Evolutionary conservation across 2,113 vertebrate genomes (phyloP).

Genomic region (Syngnathus floridae): DNA sequence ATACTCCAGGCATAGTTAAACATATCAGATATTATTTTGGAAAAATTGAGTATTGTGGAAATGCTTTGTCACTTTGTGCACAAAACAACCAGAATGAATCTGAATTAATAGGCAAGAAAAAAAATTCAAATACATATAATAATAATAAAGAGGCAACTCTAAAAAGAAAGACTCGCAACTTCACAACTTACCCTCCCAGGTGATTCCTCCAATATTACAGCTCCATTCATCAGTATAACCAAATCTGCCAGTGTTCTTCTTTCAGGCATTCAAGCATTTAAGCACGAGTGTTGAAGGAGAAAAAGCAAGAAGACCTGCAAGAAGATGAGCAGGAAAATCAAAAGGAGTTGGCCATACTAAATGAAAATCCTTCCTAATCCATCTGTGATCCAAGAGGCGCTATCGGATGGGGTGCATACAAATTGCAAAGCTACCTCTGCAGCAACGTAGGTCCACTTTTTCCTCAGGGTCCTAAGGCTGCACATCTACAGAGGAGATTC

Average conservation of each 20-base stretch:
- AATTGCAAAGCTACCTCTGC: slow-evolving; percentile 70
- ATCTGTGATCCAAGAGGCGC: slow-evolving; percentile 63
- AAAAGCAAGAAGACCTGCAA: slow-evolving; percentile 24
- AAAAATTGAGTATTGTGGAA: neutral
- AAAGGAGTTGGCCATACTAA: slow-evolving; percentile 44
- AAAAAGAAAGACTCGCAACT: slow-evolving; percentile 33
- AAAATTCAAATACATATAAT: no score
- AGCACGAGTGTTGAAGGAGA: slow-evolving; percentile 34
- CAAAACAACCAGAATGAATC: slow-evolving; percentile 15
- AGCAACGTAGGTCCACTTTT: slow-evolving; percentile 61
- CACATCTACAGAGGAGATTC: neutral
- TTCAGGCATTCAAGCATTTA: slow-evolving; percentile 25
- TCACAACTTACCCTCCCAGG: slow-evolving; percentile 54
- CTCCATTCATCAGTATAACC: slow-evolving; percentile 33
- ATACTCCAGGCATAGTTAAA: neutral
- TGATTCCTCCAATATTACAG: slow-evolving; percentile 38
- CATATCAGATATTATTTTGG: neutral
- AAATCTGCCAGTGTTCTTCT: slow-evolving; percentile 27
- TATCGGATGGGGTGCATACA: slow-evolving; percentile 67
- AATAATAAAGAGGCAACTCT: slow-evolving; percentile 1
- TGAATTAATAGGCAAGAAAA: slow-evolving; percentile 19
- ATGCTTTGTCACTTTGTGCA: slow-evolving; percentile 43
- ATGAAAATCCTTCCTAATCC: slow-evolving; percentile 66
- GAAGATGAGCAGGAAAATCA: slow-evolving; percentile 29
- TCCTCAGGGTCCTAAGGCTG: slow-evolving; percentile 73